Percentiles rank a stretch among this genome's conserved stretches.
phyloP scores from a whole-genome alignment of 2,113 vertebrate species.

The Speoplatyrhinus poulsoni region DNA sequence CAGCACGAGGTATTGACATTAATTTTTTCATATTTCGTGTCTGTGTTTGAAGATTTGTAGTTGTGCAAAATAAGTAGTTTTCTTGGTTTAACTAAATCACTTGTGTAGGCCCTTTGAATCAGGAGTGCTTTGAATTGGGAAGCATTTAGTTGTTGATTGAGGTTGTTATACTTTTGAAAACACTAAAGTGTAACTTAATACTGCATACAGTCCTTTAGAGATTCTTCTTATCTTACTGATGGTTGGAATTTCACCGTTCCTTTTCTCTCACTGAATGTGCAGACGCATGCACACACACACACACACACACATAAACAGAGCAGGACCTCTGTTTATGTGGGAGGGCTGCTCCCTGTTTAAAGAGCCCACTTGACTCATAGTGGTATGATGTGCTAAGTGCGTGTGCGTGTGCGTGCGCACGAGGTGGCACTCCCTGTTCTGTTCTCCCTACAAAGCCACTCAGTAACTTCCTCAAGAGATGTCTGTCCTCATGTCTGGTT shows the following conservation, averaged over 20 bases:
- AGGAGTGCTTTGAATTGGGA: not conserved
- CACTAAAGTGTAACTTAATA: slow-evolving; percentile 13
- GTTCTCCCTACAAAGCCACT: slow-evolving; percentile 37
- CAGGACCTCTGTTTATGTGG: slow-evolving; percentile 9
- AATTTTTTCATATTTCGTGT: not conserved
- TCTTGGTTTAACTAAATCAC: too few species aligned
- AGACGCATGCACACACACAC: not conserved
- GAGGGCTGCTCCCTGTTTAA: slow-evolving; percentile 24
- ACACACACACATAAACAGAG: not conserved
- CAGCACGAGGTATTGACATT: not conserved
- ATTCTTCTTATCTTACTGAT: slow-evolving; percentile 27
- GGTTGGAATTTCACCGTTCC: slow-evolving; percentile 25
- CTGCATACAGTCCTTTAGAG: slow-evolving; percentile 13
- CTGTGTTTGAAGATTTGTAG: too few species aligned
- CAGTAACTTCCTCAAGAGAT: slow-evolving; percentile 55
- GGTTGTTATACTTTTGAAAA: slow-evolving; percentile 25
- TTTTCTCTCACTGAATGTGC: slow-evolving; percentile 35
- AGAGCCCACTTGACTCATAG: slow-evolving; percentile 39
- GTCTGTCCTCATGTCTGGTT: slow-evolving; percentile 38
- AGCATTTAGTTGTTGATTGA: slow-evolving; percentile 18
- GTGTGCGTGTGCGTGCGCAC: not conserved
- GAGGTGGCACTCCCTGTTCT: slow-evolving; percentile 59
- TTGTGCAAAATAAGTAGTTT: too few species aligned
- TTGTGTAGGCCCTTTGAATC: not conserved
- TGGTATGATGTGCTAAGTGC: slow-evolving; percentile 11